Conservation (phyloP, 2,797 vertebrate species). For the Anas bahamensis region DNA sequence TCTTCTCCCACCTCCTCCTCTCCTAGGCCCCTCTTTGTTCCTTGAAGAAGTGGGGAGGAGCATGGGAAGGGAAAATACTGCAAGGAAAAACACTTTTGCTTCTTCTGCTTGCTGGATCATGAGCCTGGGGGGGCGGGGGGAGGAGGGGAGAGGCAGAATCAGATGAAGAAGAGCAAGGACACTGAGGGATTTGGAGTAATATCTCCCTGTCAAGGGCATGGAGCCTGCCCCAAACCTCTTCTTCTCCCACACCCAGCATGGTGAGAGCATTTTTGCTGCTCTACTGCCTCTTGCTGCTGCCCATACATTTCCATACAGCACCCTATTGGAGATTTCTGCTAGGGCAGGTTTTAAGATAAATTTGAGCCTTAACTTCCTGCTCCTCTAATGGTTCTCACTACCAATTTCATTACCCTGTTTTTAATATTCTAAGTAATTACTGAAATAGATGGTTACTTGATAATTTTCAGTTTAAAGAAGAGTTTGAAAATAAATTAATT, state of each 20-base stretch:
- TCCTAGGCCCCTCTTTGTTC: background rate
- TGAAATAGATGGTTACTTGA: conserved; percentile 9
- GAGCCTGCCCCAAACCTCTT: background rate
- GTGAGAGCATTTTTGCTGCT: background rate
- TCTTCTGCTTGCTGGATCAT: background rate
- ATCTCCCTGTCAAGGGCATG: background rate
- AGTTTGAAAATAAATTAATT: conserved; percentile 33
- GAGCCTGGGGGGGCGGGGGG: background rate
- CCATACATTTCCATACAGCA: background rate
- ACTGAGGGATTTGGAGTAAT: rapidly evolving
- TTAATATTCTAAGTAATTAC: background rate
- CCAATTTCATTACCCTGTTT: background rate
- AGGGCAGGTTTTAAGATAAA: background rate
- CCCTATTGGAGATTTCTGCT: background rate
- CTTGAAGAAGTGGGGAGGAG: background rate
- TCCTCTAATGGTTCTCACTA: background rate
- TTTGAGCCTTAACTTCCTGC: background rate
- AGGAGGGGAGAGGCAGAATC: background rate
- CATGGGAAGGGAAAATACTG: background rate
- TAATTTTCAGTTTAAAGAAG: conserved; percentile 21
- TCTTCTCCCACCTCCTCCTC: background rate
- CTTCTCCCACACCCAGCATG: background rate
- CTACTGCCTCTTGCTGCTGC: background rate
- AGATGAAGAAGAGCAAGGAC: background rate
- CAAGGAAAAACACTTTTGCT: background rate